Evolutionary conservation across 2,888 invertebrate genomes (phyloP).

Genomic region (Himalopsyche japonica): DNA sequence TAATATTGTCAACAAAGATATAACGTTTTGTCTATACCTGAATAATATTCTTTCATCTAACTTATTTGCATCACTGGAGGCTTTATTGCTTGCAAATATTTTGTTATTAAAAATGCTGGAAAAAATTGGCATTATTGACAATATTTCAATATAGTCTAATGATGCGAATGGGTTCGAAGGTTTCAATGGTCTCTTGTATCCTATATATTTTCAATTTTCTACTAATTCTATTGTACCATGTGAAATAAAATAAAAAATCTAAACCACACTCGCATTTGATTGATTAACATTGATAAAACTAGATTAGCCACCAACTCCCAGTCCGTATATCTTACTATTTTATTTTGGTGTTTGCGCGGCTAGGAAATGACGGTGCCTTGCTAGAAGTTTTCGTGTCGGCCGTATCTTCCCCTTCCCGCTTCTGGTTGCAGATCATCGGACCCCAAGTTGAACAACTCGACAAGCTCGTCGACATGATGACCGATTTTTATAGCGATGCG

Average conservation of each 20-base stretch:
- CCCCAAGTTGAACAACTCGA: slow-evolving; percentile 76
- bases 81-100: too few species aligned
- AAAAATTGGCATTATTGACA: too few species aligned
- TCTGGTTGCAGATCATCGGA: slow-evolving; percentile 87
- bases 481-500: slow-evolving; percentile 71
- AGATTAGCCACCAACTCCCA: too few species aligned
- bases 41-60: too few species aligned
- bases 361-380: slow-evolving; percentile 56
- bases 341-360: not conserved
- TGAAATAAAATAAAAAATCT: not conserved
- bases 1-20: too few species aligned
- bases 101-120: too few species aligned
- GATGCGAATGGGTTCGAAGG: too few species aligned
- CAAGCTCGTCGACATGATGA: slow-evolving; percentile 80
- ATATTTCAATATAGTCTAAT: too few species aligned
- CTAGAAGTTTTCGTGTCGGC: slow-evolving; percentile 88
- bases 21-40: too few species aligned
- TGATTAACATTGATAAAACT: not conserved
- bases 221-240: not conserved
- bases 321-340: not conserved
- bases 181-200: too few species aligned
- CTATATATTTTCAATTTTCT: not conserved
- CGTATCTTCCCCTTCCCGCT: slow-evolving; percentile 74
- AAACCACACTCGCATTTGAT: not conserved
- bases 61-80: too few species aligned